phyloP scores from a whole-genome alignment of 2,113 vertebrate genomes.

The Etheostoma spectabile region DNA sequence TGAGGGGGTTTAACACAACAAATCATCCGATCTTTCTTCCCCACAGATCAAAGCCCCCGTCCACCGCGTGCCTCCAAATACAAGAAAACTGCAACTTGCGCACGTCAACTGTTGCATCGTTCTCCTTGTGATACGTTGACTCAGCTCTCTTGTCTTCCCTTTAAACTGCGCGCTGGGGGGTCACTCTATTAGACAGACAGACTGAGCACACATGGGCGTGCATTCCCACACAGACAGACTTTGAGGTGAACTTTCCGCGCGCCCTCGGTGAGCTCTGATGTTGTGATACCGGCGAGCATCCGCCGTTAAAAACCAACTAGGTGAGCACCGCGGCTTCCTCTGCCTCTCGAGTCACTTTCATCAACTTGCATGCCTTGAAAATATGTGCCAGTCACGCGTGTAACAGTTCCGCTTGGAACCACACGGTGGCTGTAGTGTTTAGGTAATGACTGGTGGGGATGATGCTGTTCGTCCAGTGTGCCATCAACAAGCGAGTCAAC shows the following conservation, averaged over 20 bases:
- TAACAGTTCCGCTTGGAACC: conserved; percentile 31
- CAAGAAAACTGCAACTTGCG: conserved; percentile 53
- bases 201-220: conserved; percentile 30
- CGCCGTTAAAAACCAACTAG: conserved; percentile 17
- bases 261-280: conserved; percentile 20
- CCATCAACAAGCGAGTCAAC: conserved; percentile 27
- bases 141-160: conserved; percentile 76
- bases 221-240: not conserved
- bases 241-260: conserved; percentile 49
- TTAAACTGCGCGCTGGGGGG: conserved; percentile 72
- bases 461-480: not conserved
- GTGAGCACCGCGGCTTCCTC: conserved; percentile 50
- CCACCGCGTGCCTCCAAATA: conserved; percentile 49
- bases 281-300: conserved; percentile 30
- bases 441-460: not conserved
- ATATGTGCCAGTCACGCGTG: conserved; percentile 47
- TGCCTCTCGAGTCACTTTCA: conserved; percentile 54
- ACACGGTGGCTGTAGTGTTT: conserved; percentile 61
- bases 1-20: conserved; percentile 41
- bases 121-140: conserved; percentile 76
- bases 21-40: conserved; percentile 42
- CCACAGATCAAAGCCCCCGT: conserved; percentile 60
- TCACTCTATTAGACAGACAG: conserved; percentile 66
- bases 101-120: conserved; percentile 80
- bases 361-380: conserved; percentile 55